A percentile compares a stretch with the other conserved stretches of the same genome.
Conservation (phyloP, 2,888 invertebrate species). For the Dasysyrphus tricinctus region DNA sequence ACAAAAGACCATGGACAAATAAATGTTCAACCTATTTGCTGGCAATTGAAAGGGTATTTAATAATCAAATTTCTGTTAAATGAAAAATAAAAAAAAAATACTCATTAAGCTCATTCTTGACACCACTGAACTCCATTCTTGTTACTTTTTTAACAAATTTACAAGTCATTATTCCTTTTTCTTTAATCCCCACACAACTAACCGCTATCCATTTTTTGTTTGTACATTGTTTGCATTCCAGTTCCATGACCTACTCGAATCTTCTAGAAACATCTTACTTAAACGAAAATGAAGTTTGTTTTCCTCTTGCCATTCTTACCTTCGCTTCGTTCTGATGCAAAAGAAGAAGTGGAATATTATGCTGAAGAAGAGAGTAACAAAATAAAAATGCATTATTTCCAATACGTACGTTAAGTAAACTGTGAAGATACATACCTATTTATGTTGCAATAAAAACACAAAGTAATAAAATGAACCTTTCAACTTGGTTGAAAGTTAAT, state of each 20-base stretch:
- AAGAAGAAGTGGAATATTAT: conserved; percentile 16
- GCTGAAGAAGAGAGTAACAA: background rate
- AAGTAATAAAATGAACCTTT: background rate
- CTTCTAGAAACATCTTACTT: conserved; percentile 25
- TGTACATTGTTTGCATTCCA: background rate
- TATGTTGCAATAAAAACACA: background rate
- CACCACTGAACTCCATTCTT: too few relatives aligned
- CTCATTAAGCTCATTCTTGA: too few relatives aligned
- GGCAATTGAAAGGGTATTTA: too few relatives aligned
- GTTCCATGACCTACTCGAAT: conserved; percentile 31
- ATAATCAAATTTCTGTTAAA: too few relatives aligned
- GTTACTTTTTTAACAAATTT: too few relatives aligned
- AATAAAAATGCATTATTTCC: background rate
- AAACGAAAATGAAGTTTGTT: background rate
- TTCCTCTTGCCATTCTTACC: conserved; percentile 9
- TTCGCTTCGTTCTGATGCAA: background rate
- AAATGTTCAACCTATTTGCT: too few relatives aligned
- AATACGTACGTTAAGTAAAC: background rate
- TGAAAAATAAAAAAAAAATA: too few relatives aligned
- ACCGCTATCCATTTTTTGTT: background rate
- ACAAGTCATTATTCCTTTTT: too few relatives aligned
- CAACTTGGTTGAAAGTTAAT: too few relatives aligned
- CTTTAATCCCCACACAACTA: too few relatives aligned
- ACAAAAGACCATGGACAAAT: too few relatives aligned
- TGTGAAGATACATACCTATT: background rate